Base-by-base conservation (phyloP, 2,113 vertebrate genomes). In the Eidolon helvum region DNA sequence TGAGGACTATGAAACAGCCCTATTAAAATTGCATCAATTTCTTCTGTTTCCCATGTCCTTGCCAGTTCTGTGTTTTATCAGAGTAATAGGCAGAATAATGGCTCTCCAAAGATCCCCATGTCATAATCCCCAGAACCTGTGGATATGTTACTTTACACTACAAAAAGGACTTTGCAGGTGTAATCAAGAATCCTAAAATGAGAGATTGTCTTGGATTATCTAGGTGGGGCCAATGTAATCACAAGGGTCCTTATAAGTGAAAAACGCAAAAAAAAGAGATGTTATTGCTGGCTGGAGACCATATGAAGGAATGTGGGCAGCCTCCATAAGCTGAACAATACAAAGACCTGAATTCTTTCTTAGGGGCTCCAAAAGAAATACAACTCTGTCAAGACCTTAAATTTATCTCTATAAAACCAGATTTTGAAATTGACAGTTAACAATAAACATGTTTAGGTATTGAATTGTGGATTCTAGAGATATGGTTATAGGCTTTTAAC, bases 41-140 rank as follows among this genome's bases (percentile, higher is more conserved):
- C n/a, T 38, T 55, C 18, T 15, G 35, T 75, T 95, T 57, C 11
- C 53, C 35, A 45, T 7, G 71, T 35, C 2, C 12, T 75, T 33
- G 53, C n/a, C 87, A 82, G 4, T 69, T 80, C 61, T 14, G n/a
- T 57, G 18, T 22, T 16, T 11, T 43, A 38, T 50, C 63, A 53
- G 6, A 55, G 11, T 90, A 33, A 33, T 1, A 61, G 71, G 18
- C 28, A 59, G 28, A 86, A 69, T 45, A 77, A 22, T 22, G 21
- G 11, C 45, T 30, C 18, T 30, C 50, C 19, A 0, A 26, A 69
- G 33, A 19, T 38, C 43, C 15, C 16, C 40, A 18, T 0, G 0
- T 68, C 11, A 15, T 61, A 45, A 26, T 33, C 24, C 33, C n/a
- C n/a, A 86, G 57, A 82, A 71, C 22, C 43, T 79, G 40, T 33